phyloP scores from a whole-genome alignment of 2,797 vertebrate species.

The Pogonophryne albipinna region DNA sequence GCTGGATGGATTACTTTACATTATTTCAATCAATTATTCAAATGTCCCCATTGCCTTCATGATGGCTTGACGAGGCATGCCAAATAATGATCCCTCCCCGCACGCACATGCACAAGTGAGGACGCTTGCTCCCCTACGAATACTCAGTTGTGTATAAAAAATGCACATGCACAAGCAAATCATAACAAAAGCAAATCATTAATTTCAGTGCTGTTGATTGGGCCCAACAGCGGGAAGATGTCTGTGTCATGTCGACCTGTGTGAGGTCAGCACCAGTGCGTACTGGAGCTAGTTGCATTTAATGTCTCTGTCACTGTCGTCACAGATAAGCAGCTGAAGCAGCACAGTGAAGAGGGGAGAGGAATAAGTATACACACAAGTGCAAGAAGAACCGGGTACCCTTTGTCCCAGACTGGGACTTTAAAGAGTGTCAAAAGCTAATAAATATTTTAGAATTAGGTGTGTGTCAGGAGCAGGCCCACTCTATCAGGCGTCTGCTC shows the following conservation, averaged over 20 bases:
- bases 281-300: slow-evolving; percentile 42
- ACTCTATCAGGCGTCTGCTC: slow-evolving; percentile 93
- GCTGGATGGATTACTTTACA: slow-evolving; percentile 87
- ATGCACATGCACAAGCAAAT: slow-evolving; percentile 31
- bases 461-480: slow-evolving; percentile 89
- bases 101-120: slow-evolving; percentile 42
- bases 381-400: slow-evolving; percentile 85
- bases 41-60: slow-evolving; percentile 79
- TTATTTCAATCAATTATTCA: slow-evolving; percentile 90
- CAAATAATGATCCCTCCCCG: slow-evolving; percentile 72
- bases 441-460: slow-evolving; percentile 99
- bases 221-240: slow-evolving; percentile 56
- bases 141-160: slow-evolving; percentile 47
- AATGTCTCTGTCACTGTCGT: slow-evolving; percentile 64
- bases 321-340: slow-evolving; percentile 74
- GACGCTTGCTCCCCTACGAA: slow-evolving; percentile 8
- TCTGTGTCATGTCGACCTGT: slow-evolving; percentile 57
- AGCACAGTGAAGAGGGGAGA: slow-evolving; percentile 49
- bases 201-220: slow-evolving; percentile 58
- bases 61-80: slow-evolving; percentile 74
- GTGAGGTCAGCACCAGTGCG: slow-evolving; percentile 57
- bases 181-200: slow-evolving; percentile 45
- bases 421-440: slow-evolving; percentile 94
- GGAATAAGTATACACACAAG: slow-evolving; percentile 70
- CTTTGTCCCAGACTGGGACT: slow-evolving; percentile 90